Evolutionary conservation across 2,113 vertebrate species (phyloP).

Genomic region (Ceuthmochares aereus): DNA sequence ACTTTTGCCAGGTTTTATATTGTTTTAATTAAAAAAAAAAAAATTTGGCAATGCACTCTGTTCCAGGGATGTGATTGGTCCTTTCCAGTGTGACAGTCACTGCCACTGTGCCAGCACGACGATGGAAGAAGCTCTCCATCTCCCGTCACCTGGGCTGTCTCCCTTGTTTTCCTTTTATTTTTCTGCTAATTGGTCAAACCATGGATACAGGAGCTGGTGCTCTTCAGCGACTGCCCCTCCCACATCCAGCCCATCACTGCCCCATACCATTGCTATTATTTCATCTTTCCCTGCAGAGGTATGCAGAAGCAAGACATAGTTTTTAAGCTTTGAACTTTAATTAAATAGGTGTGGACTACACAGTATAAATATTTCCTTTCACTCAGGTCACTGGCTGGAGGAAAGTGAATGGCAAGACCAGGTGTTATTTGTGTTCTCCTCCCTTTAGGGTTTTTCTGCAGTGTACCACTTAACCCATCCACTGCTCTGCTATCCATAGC

Average conservation of each 20-base stretch:
- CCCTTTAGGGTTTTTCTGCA: not conserved
- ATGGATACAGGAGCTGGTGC: not conserved
- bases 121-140: not conserved
- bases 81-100: not conserved
- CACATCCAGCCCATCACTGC: fast-evolving
- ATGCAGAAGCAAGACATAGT: not conserved
- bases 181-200: not conserved
- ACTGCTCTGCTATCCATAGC: not conserved
- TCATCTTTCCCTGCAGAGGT: not conserved
- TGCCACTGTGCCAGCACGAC: not conserved
- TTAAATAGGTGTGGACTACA: constrained; percentile 7
- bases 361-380: constrained; percentile 12
- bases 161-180: not conserved
- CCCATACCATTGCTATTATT: fast-evolving
- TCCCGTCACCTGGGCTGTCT: not conserved
- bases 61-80: not conserved
- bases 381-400: not conserved
- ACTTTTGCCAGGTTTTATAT: not conserved
- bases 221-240: not conserved
- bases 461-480: fast-evolving
- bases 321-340: constrained; percentile 29
- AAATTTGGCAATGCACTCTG: not conserved
- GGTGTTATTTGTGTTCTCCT: not conserved
- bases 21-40: not conserved
- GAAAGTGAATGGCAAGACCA: not conserved